A percentile compares a stretch with the other conserved stretches of the same genome.
Evolutionary conservation across 2,888 invertebrate species (phyloP).

Genomic region (Erannis defoliaria): DNA sequence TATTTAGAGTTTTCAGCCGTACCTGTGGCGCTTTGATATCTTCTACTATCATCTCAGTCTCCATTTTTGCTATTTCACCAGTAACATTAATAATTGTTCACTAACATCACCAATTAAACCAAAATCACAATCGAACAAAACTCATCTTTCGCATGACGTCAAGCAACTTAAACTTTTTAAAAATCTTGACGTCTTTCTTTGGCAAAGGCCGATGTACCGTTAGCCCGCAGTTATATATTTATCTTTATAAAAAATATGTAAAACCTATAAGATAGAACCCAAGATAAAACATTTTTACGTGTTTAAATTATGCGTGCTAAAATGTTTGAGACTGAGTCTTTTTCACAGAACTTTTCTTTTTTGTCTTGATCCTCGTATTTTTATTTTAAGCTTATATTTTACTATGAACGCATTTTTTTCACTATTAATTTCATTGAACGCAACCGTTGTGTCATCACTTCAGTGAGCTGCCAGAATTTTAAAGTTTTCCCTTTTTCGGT

Average conservation of each 20-base stretch:
- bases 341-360: too few relatives aligned
- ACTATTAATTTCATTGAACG: conserved; percentile 2
- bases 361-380: too few relatives aligned
- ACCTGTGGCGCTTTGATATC: conserved; percentile 87
- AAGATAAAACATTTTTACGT: too few relatives aligned
- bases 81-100: conserved; percentile 81
- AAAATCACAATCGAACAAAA: conserved; percentile 75
- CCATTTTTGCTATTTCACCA: conserved; percentile 93
- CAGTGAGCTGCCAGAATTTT: not conserved
- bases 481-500: not conserved
- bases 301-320: too few relatives aligned
- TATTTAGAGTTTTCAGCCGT: conserved; percentile 65
- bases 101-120: conserved; percentile 72
- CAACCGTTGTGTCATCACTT: conserved; percentile 8
- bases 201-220: conserved; percentile 36
- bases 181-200: conserved; percentile 34
- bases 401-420: not conserved
- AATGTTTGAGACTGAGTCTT: too few relatives aligned
- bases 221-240: conserved; percentile 20
- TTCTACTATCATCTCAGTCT: conserved; percentile 96
- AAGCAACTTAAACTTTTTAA: conserved; percentile 64
- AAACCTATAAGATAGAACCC: too few relatives aligned
- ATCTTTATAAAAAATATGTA: not conserved
- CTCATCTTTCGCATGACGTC: conserved; percentile 82
- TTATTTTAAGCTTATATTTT: too few relatives aligned